phyloP scores from a whole-genome alignment of 2,888 invertebrate species.

The Eupithecia abbreviata region DNA sequence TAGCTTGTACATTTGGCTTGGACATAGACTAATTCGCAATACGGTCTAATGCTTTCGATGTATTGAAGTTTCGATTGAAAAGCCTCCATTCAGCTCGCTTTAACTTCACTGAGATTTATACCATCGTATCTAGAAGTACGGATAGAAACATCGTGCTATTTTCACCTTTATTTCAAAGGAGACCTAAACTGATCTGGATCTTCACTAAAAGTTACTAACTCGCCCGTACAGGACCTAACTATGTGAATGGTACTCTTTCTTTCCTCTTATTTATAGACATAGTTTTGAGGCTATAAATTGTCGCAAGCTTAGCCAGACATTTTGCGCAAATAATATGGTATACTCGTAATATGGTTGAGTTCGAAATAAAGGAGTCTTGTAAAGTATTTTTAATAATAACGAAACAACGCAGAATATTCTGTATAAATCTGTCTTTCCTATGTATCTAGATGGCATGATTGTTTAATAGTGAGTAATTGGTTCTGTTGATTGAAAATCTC shows the following conservation, averaged over 20 bases:
- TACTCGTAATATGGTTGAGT: not conserved
- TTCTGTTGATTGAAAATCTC: not conserved
- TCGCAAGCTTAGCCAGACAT: not conserved
- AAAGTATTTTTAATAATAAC: not conserved
- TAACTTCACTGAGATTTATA: not conserved
- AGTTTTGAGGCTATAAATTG: not conserved
- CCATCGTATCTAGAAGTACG: conserved; percentile 9
- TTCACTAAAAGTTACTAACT: conserved; percentile 4
- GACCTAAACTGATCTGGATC: not conserved
- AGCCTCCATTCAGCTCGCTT: conserved; percentile 5
- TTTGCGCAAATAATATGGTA: not conserved
- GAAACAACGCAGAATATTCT: not conserved
- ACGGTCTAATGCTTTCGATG: conserved; percentile 4
- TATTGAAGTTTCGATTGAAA: conserved; percentile 14
- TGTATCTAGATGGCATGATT: too few species aligned
- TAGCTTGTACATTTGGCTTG: conserved; percentile 1
- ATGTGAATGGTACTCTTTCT: not conserved
- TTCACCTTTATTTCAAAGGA: conserved; percentile 14
- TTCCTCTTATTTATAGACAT: conserved; percentile 4
- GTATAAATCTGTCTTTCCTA: too few species aligned
- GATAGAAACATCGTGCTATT: conserved; percentile 4
- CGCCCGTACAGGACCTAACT: not conserved
- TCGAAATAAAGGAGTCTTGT: not conserved
- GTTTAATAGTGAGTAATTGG: not conserved
- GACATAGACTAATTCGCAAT: conserved; percentile 11